Evolutionary conservation across 2,888 invertebrate species (phyloP).

Genomic region (Cancer borealis): DNA sequence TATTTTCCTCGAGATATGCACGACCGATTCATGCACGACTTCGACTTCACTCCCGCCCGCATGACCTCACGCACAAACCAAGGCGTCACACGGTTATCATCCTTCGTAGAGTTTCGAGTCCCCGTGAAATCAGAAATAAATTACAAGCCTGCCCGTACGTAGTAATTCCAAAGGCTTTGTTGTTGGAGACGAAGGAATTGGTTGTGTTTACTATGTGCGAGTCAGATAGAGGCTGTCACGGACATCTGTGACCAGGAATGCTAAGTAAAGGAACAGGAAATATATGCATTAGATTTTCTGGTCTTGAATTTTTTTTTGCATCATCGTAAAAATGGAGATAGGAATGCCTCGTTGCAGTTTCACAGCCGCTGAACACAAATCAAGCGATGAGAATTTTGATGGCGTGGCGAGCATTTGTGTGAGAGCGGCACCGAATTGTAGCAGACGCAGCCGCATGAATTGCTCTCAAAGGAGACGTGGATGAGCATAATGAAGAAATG

Average conservation of each 20-base stretch:
- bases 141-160: background rate
- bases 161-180: background rate
- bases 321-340: constrained; percentile 13
- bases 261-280: background rate
- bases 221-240: background rate
- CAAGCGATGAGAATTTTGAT: background rate
- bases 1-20: constrained; percentile 30
- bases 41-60: background rate
- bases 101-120: background rate
- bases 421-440: background rate
- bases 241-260: background rate
- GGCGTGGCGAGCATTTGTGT: background rate
- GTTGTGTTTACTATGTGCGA: background rate
- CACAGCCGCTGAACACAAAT: background rate
- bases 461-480: background rate
- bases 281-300: background rate
- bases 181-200: background rate
- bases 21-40: constrained; percentile 1
- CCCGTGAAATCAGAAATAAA: constrained; percentile 11
- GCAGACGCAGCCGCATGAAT: background rate
- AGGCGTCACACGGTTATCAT: constrained; percentile 31
- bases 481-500: background rate
- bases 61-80: constrained; percentile 20
- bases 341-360: background rate
- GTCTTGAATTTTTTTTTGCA: background rate